These are phyloP conservation scores for Erythrolamprus reginae DNA, from an alignment of 2,113 vertebrate species.

Conservation along the genomic window DNA sequence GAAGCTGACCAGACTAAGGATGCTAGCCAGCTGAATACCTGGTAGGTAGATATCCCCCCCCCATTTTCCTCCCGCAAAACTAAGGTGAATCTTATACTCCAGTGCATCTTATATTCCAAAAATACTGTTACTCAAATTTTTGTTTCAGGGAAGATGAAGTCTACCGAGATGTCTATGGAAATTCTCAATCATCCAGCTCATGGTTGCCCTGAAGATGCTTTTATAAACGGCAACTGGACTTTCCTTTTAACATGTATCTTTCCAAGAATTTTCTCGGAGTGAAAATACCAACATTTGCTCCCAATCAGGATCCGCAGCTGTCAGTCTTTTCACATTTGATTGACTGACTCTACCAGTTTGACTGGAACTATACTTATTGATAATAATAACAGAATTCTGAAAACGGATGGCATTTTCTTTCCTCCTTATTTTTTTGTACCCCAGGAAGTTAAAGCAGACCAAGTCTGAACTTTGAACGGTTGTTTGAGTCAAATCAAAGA, in stretches of 20 bases:
- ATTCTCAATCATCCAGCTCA: neutral
- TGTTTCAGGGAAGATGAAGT: neutral
- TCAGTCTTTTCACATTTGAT: neutral
- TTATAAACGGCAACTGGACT: neutral
- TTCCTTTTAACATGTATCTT: neutral
- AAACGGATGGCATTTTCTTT: neutral
- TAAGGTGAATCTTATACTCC: too few species aligned
- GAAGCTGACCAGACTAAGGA: too few species aligned
- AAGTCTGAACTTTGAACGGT: neutral
- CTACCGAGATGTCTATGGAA: neutral
- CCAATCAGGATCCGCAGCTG: neutral
- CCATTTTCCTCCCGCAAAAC: too few species aligned
- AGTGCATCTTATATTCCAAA: too few species aligned
- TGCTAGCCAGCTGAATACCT: too few species aligned
- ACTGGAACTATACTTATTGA: neutral
- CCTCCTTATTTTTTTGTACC: neutral
- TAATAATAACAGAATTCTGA: neutral
- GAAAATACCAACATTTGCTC: neutral
- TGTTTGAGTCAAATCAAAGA: neutral
- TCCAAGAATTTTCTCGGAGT: neutral
- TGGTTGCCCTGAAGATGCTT: neutral
- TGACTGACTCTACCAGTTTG: neutral
- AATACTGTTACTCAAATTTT: too few species aligned
- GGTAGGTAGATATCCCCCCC: too few species aligned
- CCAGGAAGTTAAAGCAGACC: neutral